Percentiles rank a stretch among this genome's conserved stretches.
phyloP scores from a whole-genome alignment of 2,113 vertebrate species.

The Pagrus major region DNA sequence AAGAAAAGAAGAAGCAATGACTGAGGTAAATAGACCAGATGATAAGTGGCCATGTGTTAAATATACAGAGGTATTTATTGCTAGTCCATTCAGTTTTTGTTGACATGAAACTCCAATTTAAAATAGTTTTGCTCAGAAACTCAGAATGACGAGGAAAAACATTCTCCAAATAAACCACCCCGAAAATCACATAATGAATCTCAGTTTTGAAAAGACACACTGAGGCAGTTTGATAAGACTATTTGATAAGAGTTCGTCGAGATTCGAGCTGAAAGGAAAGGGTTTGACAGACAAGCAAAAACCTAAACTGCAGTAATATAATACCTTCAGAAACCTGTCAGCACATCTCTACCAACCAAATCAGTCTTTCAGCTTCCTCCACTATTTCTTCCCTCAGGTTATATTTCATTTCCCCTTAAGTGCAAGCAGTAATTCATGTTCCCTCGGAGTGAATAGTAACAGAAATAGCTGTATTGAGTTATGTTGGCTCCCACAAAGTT shows the following conservation, averaged over 20 bases:
- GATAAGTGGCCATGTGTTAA: neutral
- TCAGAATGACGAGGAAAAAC: neutral
- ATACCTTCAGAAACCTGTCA: neutral
- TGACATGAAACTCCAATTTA: neutral
- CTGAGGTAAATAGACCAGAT: neutral
- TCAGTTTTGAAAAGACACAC: neutral
- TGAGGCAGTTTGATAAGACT: slow-evolving; percentile 3
- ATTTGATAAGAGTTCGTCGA: slow-evolving; percentile 1
- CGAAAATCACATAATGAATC: neutral
- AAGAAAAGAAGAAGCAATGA: slow-evolving; percentile 3
- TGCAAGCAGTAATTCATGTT: slow-evolving; percentile 22
- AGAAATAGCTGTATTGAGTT: neutral
- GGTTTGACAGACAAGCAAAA: slow-evolving; percentile 13
- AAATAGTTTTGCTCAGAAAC: slow-evolving; percentile 5
- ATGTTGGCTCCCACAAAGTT: slow-evolving; percentile 16
- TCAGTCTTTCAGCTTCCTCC: neutral
- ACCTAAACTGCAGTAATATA: neutral
- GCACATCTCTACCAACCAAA: neutral
- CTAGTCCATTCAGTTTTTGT: neutral
- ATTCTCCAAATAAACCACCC: neutral
- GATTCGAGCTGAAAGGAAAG: neutral
- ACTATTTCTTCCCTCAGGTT: slow-evolving; percentile 3
- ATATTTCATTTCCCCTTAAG: slow-evolving; percentile 33
- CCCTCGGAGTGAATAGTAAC: slow-evolving; percentile 19
- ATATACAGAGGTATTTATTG: slow-evolving; percentile 11